phyloP scores from a whole-genome alignment of 2,113 vertebrate genomes.

The Calypte anna region DNA sequence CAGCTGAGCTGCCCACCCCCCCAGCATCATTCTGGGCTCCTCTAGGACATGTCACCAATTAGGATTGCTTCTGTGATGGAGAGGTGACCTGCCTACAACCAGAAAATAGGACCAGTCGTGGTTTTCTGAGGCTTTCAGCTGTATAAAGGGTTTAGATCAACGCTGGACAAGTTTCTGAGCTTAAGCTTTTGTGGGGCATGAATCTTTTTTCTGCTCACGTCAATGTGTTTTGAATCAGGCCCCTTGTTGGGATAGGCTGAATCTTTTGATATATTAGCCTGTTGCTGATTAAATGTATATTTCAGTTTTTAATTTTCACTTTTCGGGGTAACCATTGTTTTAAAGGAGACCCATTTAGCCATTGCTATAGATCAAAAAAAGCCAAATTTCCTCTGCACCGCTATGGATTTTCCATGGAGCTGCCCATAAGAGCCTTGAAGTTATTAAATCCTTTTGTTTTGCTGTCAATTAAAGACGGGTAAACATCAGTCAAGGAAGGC shows the following conservation, averaged over 20 bases:
- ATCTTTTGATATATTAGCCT: slow-evolving; percentile 53
- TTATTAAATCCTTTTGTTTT: slow-evolving; percentile 73
- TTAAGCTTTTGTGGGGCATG: slow-evolving; percentile 37
- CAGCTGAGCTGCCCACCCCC: neutral
- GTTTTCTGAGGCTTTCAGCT: slow-evolving; percentile 38
- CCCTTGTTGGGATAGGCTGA: neutral
- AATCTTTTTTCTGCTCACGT: slow-evolving; percentile 58
- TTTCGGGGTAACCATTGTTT: slow-evolving; percentile 61
- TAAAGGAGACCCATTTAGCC: slow-evolving; percentile 66
- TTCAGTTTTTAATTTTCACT: slow-evolving; percentile 70
- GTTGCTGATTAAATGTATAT: slow-evolving; percentile 52
- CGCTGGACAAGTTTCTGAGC: slow-evolving; percentile 49
- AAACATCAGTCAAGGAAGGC: slow-evolving; percentile 69
- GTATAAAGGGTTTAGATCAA: slow-evolving; percentile 12
- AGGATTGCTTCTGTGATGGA: neutral
- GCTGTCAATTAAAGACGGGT: slow-evolving; percentile 61
- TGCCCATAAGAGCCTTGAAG: slow-evolving; percentile 63
- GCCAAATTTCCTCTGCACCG: slow-evolving; percentile 1
- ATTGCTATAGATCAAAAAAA: slow-evolving; percentile 64
- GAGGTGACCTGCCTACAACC: neutral
- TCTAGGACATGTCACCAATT: neutral
- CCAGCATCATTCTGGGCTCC: accelerated
- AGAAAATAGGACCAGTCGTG: slow-evolving; percentile 20
- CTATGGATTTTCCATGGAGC: slow-evolving; percentile 66
- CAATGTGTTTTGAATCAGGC: slow-evolving; percentile 52